These are phyloP conservation scores for Lates japonicus DNA, from an alignment of 2,797 vertebrate genomes.

Conservation along the genomic window DNA sequence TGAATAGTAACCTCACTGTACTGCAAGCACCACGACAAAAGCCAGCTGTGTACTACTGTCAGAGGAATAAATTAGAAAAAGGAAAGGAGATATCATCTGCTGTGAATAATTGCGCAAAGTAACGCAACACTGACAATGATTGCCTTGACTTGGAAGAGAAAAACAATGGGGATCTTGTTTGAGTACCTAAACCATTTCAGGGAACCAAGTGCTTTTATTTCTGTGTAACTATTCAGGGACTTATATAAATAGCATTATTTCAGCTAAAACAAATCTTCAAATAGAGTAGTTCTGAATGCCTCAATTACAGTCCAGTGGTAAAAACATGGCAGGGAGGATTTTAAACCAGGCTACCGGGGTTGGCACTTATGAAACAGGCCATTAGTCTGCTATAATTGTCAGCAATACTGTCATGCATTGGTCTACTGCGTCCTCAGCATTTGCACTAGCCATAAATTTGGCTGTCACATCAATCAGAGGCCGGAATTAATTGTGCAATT, in stretches of 20 bases:
- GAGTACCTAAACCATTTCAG: slow-evolving; percentile 7
- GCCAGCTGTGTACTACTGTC: slow-evolving; percentile 30
- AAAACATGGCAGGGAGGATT: slow-evolving; percentile 44
- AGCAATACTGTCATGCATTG: slow-evolving; percentile 76
- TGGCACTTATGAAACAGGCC: slow-evolving; percentile 69
- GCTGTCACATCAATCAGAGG: slow-evolving; percentile 84
- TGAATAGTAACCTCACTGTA: slow-evolving; percentile 35
- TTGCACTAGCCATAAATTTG: slow-evolving; percentile 78
- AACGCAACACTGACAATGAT: slow-evolving; percentile 40
- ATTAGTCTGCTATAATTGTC: slow-evolving; percentile 81
- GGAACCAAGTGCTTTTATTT: slow-evolving; percentile 26
- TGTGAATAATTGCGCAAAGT: slow-evolving; percentile 63
- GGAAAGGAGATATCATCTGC: slow-evolving; percentile 69
- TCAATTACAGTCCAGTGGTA: slow-evolving; percentile 53
- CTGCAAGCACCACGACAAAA: slow-evolving; percentile 51
- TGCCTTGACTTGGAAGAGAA: slow-evolving; percentile 23
- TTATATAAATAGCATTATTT: slow-evolving; percentile 34
- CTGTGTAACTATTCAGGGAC: slow-evolving; percentile 2
- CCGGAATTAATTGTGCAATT: slow-evolving; percentile 89
- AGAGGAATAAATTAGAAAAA: slow-evolving; percentile 46
- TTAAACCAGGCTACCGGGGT: slow-evolving; percentile 62
- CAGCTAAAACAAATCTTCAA: slow-evolving; percentile 36
- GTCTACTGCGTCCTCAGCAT: slow-evolving; percentile 69
- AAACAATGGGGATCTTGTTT: slow-evolving; percentile 63
- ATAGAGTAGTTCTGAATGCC: slow-evolving; percentile 35